Conservation (phyloP, 2,888 invertebrate species). For the Tricholauxania praeusta region DNA sequence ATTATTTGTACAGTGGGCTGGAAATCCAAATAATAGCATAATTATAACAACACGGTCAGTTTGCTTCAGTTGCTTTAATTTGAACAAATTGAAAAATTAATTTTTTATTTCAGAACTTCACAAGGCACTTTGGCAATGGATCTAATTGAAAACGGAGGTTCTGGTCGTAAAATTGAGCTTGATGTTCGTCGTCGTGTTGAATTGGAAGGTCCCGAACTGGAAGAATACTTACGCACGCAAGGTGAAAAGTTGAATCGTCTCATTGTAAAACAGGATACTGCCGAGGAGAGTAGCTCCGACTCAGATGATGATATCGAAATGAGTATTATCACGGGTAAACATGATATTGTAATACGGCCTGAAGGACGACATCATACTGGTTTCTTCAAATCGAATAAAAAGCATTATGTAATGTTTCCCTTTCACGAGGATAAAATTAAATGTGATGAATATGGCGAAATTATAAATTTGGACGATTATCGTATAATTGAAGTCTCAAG, state of each 20-base stretch:
- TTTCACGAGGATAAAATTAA: slow-evolving; percentile 91
- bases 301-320: slow-evolving; percentile 86
- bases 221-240: slow-evolving; percentile 79
- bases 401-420: slow-evolving; percentile 97
- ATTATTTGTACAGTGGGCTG: slow-evolving; percentile 93
- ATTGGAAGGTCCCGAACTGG: slow-evolving; percentile 82
- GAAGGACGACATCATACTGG: slow-evolving; percentile 78
- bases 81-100: background rate
- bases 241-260: slow-evolving; percentile 69
- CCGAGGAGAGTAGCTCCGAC: slow-evolving; percentile 80
- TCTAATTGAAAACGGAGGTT: slow-evolving; percentile 81
- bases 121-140: slow-evolving; percentile 86
- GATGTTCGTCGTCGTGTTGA: slow-evolving; percentile 78
- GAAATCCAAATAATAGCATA: slow-evolving; percentile 91
- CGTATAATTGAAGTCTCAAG: slow-evolving; percentile 78
- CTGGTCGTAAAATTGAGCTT: slow-evolving; percentile 77
- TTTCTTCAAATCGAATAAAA: slow-evolving; percentile 89
- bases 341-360: slow-evolving; percentile 88
- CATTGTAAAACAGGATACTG: slow-evolving; percentile 72
- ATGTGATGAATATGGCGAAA: slow-evolving; percentile 96
- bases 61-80: background rate
- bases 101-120: slow-evolving; percentile 72
- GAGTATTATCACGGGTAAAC: slow-evolving; percentile 86
- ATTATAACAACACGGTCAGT: slow-evolving; percentile 86
- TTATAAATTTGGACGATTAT: slow-evolving; percentile 93